Evolutionary conservation across 2,113 vertebrate genomes (phyloP).

Genomic region (Poeciliopsis occidentalis): DNA sequence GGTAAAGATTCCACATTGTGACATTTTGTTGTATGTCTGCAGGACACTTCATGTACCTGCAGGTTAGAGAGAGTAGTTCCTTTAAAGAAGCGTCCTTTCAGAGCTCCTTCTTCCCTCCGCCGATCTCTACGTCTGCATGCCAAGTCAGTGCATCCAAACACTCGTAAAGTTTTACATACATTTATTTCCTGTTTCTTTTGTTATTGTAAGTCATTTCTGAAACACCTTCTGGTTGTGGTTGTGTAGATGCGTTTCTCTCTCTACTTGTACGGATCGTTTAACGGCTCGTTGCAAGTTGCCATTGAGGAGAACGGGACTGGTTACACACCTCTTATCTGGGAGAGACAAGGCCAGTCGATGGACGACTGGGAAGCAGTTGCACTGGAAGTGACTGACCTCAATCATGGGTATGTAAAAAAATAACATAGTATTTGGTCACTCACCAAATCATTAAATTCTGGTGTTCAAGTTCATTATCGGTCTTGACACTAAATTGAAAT

Average conservation of each 20-base stretch:
- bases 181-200: neutral
- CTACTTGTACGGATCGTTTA: slow-evolving; percentile 84
- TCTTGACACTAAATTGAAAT: too few relatives aligned
- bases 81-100: slow-evolving; percentile 67
- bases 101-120: slow-evolving; percentile 79
- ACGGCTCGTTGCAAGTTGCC: slow-evolving; percentile 84
- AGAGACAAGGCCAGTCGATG: slow-evolving; percentile 76
- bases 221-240: slow-evolving; percentile 15
- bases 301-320: slow-evolving; percentile 75
- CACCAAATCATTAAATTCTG: too few relatives aligned
- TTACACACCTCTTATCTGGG: slow-evolving; percentile 74
- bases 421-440: neutral
- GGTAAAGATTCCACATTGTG: slow-evolving; percentile 10
- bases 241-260: slow-evolving; percentile 85
- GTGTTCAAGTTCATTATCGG: neutral
- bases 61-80: slow-evolving; percentile 67
- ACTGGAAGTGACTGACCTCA: slow-evolving; percentile 79
- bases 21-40: slow-evolving; percentile 29
- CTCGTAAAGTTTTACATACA: neutral
- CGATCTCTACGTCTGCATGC: slow-evolving; percentile 72
- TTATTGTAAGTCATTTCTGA: neutral
- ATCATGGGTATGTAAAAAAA: slow-evolving; percentile 74
- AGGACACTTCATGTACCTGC: slow-evolving; percentile 87
- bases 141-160: slow-evolving; percentile 74
- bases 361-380: slow-evolving; percentile 85